phyloP scores from a whole-genome alignment of 2,888 invertebrate species.

The Nymphalis polychloros region DNA sequence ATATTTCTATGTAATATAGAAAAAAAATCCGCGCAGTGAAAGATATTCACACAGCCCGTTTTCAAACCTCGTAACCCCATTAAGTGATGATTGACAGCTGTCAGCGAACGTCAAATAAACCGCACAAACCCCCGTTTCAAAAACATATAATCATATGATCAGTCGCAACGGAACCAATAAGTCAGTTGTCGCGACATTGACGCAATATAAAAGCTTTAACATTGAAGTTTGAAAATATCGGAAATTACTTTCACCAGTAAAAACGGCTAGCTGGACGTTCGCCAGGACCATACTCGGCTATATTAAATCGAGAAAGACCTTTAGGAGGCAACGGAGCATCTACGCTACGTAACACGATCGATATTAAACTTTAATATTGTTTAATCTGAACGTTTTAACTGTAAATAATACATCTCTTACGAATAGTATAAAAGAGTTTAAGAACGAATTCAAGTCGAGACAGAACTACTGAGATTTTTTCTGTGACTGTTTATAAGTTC shows the following conservation, averaged over 20 bases:
- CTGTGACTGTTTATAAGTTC: too few species aligned
- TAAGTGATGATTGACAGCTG: slow-evolving; percentile 25
- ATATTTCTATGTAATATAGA: too few species aligned
- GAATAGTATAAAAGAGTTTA: neutral
- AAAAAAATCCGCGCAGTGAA: slow-evolving; percentile 10
- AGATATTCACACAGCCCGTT: neutral
- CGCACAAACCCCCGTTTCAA: slow-evolving; percentile 33
- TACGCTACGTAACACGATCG: slow-evolving; percentile 14
- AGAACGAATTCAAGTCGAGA: neutral
- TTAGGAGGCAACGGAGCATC: slow-evolving; percentile 9
- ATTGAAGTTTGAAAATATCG: slow-evolving; percentile 36
- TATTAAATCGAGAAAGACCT: slow-evolving; percentile 37
- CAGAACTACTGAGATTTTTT: too few species aligned
- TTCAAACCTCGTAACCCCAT: slow-evolving; percentile 1
- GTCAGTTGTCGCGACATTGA: slow-evolving; percentile 20
- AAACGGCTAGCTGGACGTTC: slow-evolving; percentile 44
- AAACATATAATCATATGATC: slow-evolving; percentile 8
- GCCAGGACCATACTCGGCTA: slow-evolving; percentile 49
- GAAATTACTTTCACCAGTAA: slow-evolving; percentile 40
- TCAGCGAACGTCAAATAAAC: slow-evolving; percentile 31
- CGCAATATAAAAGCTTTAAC: slow-evolving; percentile 27
- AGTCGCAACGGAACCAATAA: slow-evolving; percentile 4
- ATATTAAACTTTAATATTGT: slow-evolving; percentile 13
- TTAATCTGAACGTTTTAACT: neutral
- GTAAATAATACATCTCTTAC: neutral